A percentile compares a stretch with the other conserved stretches of the same genome.
These are phyloP conservation scores for Amphiprion ocellaris DNA, from an alignment of 2,113 vertebrate genomes.

Conservation along the genomic window DNA sequence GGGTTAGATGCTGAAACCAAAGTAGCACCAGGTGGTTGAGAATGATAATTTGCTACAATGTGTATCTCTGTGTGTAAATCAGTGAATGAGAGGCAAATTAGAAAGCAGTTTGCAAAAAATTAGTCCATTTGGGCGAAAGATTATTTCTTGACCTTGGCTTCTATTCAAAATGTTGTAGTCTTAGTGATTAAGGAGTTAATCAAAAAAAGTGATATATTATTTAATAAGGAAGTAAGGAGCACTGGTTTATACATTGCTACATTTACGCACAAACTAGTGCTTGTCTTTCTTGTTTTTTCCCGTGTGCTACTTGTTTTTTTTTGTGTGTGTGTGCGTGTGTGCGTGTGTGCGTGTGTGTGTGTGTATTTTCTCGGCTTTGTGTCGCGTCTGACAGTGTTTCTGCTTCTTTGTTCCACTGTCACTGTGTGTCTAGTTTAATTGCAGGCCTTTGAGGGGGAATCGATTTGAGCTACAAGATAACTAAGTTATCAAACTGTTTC, in stretches of 20 bases:
- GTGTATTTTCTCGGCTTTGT: slow-evolving; percentile 11
- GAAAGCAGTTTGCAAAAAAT: background rate
- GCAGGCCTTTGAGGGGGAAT: slow-evolving; percentile 69
- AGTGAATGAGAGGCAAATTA: background rate
- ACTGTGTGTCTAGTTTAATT: slow-evolving; percentile 70
- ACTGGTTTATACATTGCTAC: background rate
- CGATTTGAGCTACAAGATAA: slow-evolving; percentile 75
- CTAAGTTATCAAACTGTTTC: slow-evolving; percentile 78
- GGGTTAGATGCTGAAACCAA: too few species aligned
- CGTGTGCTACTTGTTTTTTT: background rate
- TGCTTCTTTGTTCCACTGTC: slow-evolving; percentile 57
- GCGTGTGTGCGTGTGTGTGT: background rate
- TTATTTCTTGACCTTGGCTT: background rate
- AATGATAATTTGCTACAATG: accelerated
- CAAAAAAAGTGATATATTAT: too few species aligned
- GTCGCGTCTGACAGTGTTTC: slow-evolving; percentile 13
- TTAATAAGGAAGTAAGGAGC: background rate
- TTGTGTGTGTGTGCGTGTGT: background rate
- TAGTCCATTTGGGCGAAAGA: background rate
- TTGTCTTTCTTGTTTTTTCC: background rate
- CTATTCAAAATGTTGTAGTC: too few species aligned
- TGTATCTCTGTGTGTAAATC: background rate
- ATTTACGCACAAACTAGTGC: background rate
- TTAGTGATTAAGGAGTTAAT: too few species aligned
- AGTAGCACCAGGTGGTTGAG: too few species aligned